Conservation (phyloP, 2,113 vertebrate genomes). For the Abramis brama region DNA sequence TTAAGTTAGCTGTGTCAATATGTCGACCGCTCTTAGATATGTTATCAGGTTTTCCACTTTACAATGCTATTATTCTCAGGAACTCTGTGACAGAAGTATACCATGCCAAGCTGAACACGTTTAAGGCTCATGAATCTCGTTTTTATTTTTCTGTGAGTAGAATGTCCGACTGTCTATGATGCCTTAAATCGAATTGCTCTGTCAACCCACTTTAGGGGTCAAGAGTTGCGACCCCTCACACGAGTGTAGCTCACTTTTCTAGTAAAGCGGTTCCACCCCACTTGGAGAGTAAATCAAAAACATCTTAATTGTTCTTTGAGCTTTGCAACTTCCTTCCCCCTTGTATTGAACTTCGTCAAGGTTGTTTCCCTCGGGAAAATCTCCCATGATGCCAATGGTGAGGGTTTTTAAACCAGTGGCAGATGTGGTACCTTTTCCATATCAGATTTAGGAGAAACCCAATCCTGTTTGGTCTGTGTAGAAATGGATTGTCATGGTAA, state of each 20-base stretch:
- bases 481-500: conserved; percentile 35
- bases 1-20: conserved; percentile 1
- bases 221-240: conserved; percentile 64
- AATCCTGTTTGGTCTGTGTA: conserved; percentile 47
- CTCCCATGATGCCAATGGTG: conserved; percentile 30
- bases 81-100: background rate
- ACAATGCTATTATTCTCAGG: background rate
- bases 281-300: conserved; percentile 68
- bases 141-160: too few relatives aligned
- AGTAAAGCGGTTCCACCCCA: conserved; percentile 59
- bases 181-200: conserved; percentile 63
- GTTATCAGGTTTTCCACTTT: conserved; percentile 27
- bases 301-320: conserved; percentile 68
- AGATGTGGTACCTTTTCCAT: conserved; percentile 28
- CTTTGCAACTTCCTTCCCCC: conserved; percentile 58
- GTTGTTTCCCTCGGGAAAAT: conserved; percentile 51
- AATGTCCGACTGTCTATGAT: background rate
- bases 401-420: conserved; percentile 21
- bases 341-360: conserved; percentile 32
- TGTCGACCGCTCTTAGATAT: background rate
- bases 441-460: conserved; percentile 28
- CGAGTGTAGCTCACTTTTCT: conserved; percentile 63
- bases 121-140: background rate
- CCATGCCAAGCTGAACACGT: background rate
- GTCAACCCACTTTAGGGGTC: conserved; percentile 61